Base-by-base conservation (phyloP, 2,888 invertebrate genomes). In the Acanthosepion pharaonis region DNA sequence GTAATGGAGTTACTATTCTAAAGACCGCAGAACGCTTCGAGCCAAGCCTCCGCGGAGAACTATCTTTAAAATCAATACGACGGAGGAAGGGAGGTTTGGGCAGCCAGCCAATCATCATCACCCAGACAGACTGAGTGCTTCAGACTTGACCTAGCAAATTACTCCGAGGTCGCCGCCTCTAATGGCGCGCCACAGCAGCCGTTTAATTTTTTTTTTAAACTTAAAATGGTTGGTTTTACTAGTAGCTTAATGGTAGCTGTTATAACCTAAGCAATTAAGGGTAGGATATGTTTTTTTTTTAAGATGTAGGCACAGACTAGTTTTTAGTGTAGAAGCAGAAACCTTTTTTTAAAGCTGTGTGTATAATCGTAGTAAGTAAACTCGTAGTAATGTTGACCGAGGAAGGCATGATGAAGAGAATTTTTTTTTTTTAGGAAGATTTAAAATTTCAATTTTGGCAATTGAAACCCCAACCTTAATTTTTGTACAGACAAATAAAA, bases 141-240 rank as follows among this genome's bases (percentile, higher is more conserved):
- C 78, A 78, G 78, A 78, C 78, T 78, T 78, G 78, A 78, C 78
- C 78, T 78, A n/a, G 78, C 78, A 78, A 78, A 78, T 78, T 78
- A 78, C 78, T 78, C n/a, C 78, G 78, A 78, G 78, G 78, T 78
- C 78, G 78, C n/a, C 78, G 78, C n/a, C 78, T n/a, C 78, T 78
- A 78, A 78, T 78, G 78, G 78, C 78, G 78, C n/a, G n/a, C n/a
- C n/a, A n/a, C n/a, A 78, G 59, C 59, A 59, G 59, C 59, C 59
- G 78, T 78, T 78, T 78, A 78, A 11, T 33, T 33, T n/a, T 78
- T 78, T 78, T 78, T 59, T 20, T 20, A 59, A 23, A 20, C 23
- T 59, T 1, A 23, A 59, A 23, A 55, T 55, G 55, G 55, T 55
- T 18, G 20, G 15, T 59, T 59, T 59, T 59, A 59, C 59, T 23